Evolutionary conservation across 2,113 vertebrate genomes (phyloP), one percentile per base, ranked within the genome.

Genomic region (Archilochus colubris): DNA sequence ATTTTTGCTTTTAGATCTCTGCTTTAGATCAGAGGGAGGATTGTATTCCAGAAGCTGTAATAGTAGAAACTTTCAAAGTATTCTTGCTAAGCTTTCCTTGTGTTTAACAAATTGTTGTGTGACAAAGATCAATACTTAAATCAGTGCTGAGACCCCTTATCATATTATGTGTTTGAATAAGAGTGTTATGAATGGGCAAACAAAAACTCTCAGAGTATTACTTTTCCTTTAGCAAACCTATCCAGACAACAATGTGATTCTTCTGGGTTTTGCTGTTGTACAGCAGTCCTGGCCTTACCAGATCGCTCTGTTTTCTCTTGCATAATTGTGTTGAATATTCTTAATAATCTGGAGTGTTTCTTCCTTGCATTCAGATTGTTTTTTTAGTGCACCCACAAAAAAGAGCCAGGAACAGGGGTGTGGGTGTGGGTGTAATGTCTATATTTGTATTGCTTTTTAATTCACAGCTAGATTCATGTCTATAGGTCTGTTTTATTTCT

Each of bases 51-150:
- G 76, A 77, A 93, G 55, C 31, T 77, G 72, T 91, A 93, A 91
- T 74, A 86, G 44, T 91, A 96, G 90, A 83, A 89, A 69, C n/a
- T 88, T 93, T 93, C 88, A 83, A 91, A 92, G 86, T 78, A 76
- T 50, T 86, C 67, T 62, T 74, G 50, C 61, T 93, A 88, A 74
- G 55, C 43, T 93, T 82, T 88, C 76, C 57, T 75, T 94, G 48
- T 72, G 40, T 54, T 84, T 92, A 90, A 53, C 57, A 64, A 90
- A 84, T 72, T 53, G 38, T 86, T 1, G 0, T 61, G 64, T 96
- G 80, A 84, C 68, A 86, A 73, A 86, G 90, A 78, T 3, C 76
- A 74, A 79, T 78, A 48, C 63, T 70, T 83, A 69, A 62, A 59
- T 91, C 70, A 68, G n/a, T n/a, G 48, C 44, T 91, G 58, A 54